Base-by-base conservation (phyloP, 2,797 vertebrate species). In the Dicrostonyx torquatus region DNA sequence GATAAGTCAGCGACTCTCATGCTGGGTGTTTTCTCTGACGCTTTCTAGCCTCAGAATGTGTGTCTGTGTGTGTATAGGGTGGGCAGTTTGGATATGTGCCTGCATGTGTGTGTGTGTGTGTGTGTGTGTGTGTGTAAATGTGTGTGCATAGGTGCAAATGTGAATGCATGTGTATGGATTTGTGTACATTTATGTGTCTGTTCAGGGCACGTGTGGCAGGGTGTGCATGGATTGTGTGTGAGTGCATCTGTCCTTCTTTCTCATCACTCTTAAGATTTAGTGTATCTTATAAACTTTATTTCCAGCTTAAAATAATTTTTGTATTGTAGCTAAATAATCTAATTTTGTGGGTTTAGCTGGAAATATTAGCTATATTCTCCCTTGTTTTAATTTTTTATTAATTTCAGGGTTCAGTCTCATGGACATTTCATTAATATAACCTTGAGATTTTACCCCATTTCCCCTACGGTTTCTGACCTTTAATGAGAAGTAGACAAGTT, bases 231-330 rank as follows among this genome's bases (percentile, higher is more conserved):
- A 2, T 80, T 31, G 8, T 14, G 5, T 12, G 13, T 55, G 10
- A 22, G 34, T 24, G 3, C 10, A 22, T 29, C 4, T 48, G 0
- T 75, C 3, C 6, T 76, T 13, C 87, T 86, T 89, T 93, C 18
- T 29, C 34, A n/a, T 64, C 87, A 31, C 75, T 89, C 70, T 79
- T 87, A 48, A 34, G 34, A 60, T 68, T 91, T 40, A 95, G 2
- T 55, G 84, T 78, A 73, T 86, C 68, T 48, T 12, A 34, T 48
- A 95, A 68, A 53, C 85, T 94, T 87, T 92, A 14, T 91, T 80
- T 80, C 37, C 60, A 73, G 37, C 80, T 95, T 79, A 87, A 95
- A 84, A 40, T 92, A 66, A 48, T 75, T 6, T 77, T 64, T 73
- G 80, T 75, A 83, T 11, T 82, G 14, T 29, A 90, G 1, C 18